These are phyloP conservation scores for Chrysomela aeneicollis DNA, from an alignment of 2,888 invertebrate species.

Conservation along the genomic window DNA sequence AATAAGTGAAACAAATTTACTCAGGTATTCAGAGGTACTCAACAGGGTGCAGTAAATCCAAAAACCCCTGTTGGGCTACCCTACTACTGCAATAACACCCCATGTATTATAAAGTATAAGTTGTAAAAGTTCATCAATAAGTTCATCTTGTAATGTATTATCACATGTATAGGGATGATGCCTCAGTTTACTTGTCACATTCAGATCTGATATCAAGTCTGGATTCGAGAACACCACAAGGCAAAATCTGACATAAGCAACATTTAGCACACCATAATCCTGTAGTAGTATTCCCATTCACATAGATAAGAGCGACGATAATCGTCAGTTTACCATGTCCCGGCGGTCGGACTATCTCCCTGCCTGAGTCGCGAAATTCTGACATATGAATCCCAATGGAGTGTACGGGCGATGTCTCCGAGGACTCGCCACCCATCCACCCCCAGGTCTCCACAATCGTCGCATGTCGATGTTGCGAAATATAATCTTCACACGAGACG, in stretches of 20 bases:
- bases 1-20: too few relatives aligned
- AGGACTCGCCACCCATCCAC: neutral
- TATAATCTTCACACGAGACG: neutral
- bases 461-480: neutral
- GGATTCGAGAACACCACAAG: neutral
- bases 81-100: too few relatives aligned
- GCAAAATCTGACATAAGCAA: neutral
- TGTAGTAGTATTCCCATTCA: conserved; percentile 14
- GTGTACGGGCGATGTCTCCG: conserved; percentile 9
- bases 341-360: conserved; percentile 27
- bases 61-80: too few relatives aligned
- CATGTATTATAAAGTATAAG: too few relatives aligned
- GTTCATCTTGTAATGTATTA: too few relatives aligned
- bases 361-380: conserved; percentile 25
- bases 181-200: too few relatives aligned
- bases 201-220: too few relatives aligned
- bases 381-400: conserved; percentile 28
- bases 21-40: too few relatives aligned
- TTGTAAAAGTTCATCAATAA: too few relatives aligned
- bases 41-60: too few relatives aligned
- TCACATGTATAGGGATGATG: too few relatives aligned
- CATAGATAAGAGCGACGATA: conserved; percentile 33
- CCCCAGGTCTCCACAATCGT: neutral
- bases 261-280: conserved; percentile 2
- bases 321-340: conserved; percentile 32